phyloP scores from a whole-genome alignment of 1,140 invertebrate species.

The Macrobrachium nipponense region DNA sequence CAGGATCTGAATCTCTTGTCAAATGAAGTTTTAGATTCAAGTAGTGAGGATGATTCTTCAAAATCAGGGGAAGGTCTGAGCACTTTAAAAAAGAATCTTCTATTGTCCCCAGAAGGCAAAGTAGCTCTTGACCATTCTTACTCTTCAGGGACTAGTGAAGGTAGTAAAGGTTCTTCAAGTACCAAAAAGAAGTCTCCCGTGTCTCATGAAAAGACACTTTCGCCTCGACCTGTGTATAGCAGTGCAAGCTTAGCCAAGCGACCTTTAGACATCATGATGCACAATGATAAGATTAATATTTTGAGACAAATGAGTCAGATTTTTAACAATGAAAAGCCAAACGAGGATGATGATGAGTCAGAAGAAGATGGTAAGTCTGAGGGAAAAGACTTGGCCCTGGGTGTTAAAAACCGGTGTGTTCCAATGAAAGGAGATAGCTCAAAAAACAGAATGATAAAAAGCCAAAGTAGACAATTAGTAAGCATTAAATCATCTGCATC shows the following conservation, averaged over 20 bases:
- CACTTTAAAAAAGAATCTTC: conserved; percentile 11
- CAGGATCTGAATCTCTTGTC: conserved; percentile 9
- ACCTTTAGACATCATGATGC: conserved; percentile 51
- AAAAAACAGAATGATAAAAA: conserved; percentile 2
- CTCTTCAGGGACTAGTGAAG: conserved; percentile 38
- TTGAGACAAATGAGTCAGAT: conserved; percentile 52
- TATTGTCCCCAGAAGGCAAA: conserved; percentile 45
- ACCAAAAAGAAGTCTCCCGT: conserved; percentile 36
- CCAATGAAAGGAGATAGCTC: neutral
- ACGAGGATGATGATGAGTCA: conserved; percentile 22
- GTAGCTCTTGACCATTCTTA: conserved; percentile 51
- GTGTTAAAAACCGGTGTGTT: neutral
- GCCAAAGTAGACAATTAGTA: too few relatives aligned
- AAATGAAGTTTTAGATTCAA: conserved; percentile 35
- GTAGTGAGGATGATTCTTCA: conserved; percentile 47
- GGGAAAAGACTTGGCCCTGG: conserved; percentile 19
- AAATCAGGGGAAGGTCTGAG: conserved; percentile 15
- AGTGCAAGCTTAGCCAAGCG: conserved; percentile 41
- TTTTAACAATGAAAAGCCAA: conserved; percentile 50
- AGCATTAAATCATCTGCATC: too few relatives aligned
- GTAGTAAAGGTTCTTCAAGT: conserved; percentile 3
- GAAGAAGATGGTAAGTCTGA: conserved; percentile 42
- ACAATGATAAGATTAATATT: conserved; percentile 56
- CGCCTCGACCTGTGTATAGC: conserved; percentile 51
- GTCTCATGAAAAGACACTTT: conserved; percentile 43